Evolutionary conservation across 2,888 invertebrate genomes (phyloP).

Genomic region (Hypomecis atomaria): DNA sequence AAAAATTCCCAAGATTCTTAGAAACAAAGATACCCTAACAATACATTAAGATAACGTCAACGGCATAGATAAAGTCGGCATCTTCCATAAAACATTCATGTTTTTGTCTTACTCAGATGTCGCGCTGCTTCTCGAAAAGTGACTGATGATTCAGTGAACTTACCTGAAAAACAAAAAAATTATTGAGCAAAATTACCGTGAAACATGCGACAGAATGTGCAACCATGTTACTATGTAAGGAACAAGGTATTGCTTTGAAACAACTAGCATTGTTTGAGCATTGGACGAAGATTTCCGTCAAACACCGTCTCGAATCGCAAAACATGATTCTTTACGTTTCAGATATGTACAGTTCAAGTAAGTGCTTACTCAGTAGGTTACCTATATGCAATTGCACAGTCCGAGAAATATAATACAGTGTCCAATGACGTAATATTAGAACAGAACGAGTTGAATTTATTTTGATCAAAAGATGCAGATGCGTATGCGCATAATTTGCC

Average conservation of each 20-base stretch:
- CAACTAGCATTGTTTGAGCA: constrained; percentile 57
- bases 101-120: constrained; percentile 44
- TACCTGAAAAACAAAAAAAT: constrained; percentile 58
- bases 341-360: not conserved
- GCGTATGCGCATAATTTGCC: not conserved
- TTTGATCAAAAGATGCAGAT: not conserved
- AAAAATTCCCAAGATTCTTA: constrained; percentile 22
- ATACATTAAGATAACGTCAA: constrained; percentile 37
- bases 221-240: constrained; percentile 12
- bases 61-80: constrained; percentile 26
- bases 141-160: constrained; percentile 42
- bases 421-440: constrained; percentile 1
- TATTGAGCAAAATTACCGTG: constrained; percentile 15
- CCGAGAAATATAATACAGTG: not conserved
- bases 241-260: constrained; percentile 53
- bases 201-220: constrained; percentile 22
- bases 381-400: constrained; percentile 4
- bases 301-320: constrained; percentile 69
- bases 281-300: constrained; percentile 63
- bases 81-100: constrained; percentile 8
- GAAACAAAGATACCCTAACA: constrained; percentile 23
- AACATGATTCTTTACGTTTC: constrained; percentile 50
- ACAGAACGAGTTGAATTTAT: not conserved
- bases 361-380: constrained; percentile 5
- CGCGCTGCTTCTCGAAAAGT: constrained; percentile 9